Conservation (phyloP, 1,140 invertebrate genomes). For the Ips nitidus region DNA sequence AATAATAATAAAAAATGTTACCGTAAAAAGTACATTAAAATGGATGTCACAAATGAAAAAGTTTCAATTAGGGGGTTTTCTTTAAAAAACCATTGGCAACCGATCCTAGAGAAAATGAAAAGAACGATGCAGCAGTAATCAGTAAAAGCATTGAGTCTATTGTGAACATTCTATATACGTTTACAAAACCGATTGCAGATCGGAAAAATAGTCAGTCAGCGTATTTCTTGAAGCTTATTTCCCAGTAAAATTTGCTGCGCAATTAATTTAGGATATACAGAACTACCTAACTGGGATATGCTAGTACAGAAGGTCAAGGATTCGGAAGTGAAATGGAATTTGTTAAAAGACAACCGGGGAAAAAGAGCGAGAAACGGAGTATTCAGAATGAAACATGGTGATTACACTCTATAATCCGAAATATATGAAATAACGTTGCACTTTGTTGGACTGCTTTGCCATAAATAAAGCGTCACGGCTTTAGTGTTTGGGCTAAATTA, state of each 20-base stretch:
- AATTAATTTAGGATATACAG: too few species aligned
- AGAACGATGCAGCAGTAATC: conserved; percentile 25
- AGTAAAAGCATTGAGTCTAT: conserved; percentile 28
- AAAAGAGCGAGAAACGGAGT: conserved; percentile 15
- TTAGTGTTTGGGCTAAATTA: neutral
- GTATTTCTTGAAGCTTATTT: too few species aligned
- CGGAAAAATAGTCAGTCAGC: neutral
- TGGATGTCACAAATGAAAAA: neutral
- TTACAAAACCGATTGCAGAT: conserved; percentile 18
- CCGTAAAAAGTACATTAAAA: too few species aligned
- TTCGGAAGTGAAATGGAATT: neutral
- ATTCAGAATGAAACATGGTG: conserved; percentile 11
- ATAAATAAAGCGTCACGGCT: conserved; percentile 1
- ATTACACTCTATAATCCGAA: conserved; percentile 2
- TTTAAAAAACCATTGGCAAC: conserved; percentile 14
- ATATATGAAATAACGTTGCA: neutral
- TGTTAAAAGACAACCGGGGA: conserved; percentile 7
- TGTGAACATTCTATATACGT: conserved; percentile 23
- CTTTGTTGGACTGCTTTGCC: neutral
- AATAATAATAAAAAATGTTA: too few species aligned
- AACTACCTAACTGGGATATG: too few species aligned
- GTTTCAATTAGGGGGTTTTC: conserved; percentile 3
- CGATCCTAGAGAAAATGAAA: conserved; percentile 23
- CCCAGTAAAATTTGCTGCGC: too few species aligned
- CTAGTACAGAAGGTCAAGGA: neutral